Percentiles rank a stretch among this genome's conserved stretches.
These are phyloP conservation scores for Rhyzopertha dominica DNA, from an alignment of 1,140 invertebrate genomes.

Conservation along the genomic window DNA sequence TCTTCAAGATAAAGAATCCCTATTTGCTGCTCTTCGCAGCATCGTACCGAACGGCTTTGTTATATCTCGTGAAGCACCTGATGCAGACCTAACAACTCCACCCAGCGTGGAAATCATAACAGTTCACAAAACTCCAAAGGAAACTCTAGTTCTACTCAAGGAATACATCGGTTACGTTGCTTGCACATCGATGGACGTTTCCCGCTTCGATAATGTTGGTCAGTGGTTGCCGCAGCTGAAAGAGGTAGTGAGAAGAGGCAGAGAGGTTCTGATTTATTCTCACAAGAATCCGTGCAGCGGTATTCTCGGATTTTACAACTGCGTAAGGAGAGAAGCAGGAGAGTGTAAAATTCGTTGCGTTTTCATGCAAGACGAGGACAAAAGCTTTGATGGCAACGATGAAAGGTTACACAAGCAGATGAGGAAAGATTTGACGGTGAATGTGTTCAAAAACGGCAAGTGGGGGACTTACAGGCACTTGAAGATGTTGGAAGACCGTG, in stretches of 20 bases:
- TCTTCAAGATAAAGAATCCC: no score
- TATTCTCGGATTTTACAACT: conserved; percentile 77
- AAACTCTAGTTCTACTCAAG: conserved; percentile 45
- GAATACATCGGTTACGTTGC: conserved; percentile 3
- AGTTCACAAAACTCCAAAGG: conserved; percentile 43
- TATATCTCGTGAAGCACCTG: conserved; percentile 46
- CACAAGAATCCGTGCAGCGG: conserved; percentile 66
- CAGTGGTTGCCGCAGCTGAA: conserved; percentile 54
- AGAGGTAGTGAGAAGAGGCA: conserved; percentile 51
- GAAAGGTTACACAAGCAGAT: no score
- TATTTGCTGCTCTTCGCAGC: conserved; percentile 35
- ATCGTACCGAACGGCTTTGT: conserved; percentile 48
- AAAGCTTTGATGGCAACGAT: no score
- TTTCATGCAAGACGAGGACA: conserved; percentile 62
- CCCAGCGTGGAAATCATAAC: conserved; percentile 44
- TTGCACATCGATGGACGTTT: conserved; percentile 9
- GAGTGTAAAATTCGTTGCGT: conserved; percentile 58
- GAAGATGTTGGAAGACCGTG: conserved; percentile 10
- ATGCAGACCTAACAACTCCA: conserved; percentile 21
- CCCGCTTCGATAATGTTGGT: conserved; percentile 24
- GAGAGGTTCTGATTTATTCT: conserved; percentile 54
- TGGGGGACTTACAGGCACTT: conserved; percentile 59
- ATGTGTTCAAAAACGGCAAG: conserved; percentile 55
- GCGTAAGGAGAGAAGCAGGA: conserved; percentile 63
- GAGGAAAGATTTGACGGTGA: conserved; percentile 58